Conservation (phyloP, 92 coral and sea anemone genomes). For the Actinostola sp. region DNA sequence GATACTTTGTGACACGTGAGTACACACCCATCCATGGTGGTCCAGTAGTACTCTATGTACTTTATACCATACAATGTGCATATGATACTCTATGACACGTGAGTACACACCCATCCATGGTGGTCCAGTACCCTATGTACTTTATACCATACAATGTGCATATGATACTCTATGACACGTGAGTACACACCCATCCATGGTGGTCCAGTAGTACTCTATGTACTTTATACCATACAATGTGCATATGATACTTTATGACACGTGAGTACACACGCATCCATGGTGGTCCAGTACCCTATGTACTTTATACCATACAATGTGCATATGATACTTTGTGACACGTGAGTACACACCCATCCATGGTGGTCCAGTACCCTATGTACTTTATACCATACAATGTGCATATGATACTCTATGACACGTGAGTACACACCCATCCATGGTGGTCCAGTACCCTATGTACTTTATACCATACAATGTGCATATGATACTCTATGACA, state of each 20-base stretch:
- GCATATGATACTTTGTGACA: background rate
- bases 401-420: slow-evolving; percentile 97
- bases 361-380: slow-evolving; percentile 32
- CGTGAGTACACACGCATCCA: too few relatives aligned
- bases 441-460: background rate
- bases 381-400: slow-evolving; percentile 91
- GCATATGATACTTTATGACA: slow-evolving; percentile 97
- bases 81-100: slow-evolving; percentile 98
- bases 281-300: background rate
- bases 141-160: background rate
- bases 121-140: background rate
- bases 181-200: background rate
- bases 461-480: background rate
- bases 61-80: slow-evolving; percentile 92
- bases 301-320: background rate
- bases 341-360: background rate
- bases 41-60: slow-evolving; percentile 67
- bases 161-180: background rate
- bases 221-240: slow-evolving; percentile 91
- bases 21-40: background rate
- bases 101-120: too few relatives aligned
- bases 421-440: too few relatives aligned
- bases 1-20: background rate
- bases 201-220: slow-evolving; percentile 41
- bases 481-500: background rate